Evolutionary conservation across 2,113 vertebrate species (phyloP).

Genomic region (Alouatta palliata): DNA sequence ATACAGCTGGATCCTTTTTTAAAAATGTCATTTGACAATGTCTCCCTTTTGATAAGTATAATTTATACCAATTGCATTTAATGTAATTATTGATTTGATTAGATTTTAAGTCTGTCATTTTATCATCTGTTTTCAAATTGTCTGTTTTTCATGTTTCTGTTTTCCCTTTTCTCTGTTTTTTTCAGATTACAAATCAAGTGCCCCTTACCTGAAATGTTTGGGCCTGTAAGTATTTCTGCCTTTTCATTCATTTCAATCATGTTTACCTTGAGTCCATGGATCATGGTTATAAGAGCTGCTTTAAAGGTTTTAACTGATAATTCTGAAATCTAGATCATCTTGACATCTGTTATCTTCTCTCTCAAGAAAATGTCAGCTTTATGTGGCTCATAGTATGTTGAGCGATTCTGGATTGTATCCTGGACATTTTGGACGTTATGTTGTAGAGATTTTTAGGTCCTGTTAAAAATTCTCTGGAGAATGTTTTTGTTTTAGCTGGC

Average conservation of each 20-base stretch:
- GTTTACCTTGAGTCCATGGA: background rate
- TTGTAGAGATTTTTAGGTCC: background rate
- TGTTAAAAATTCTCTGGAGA: background rate
- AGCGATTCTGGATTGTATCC: background rate
- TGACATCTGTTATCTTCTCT: background rate
- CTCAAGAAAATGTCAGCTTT: background rate
- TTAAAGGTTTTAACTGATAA: background rate
- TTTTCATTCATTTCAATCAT: background rate
- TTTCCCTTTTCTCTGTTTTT: background rate
- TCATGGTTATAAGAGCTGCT: background rate
- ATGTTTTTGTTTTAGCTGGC: background rate
- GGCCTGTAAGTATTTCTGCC: background rate
- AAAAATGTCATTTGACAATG: background rate
- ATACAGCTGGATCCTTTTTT: background rate
- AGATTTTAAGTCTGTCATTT: background rate
- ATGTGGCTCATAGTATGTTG: background rate
- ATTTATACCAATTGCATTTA: background rate
- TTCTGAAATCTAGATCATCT: background rate
- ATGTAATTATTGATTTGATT: background rate
- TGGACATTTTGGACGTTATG: background rate
- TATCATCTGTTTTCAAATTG: background rate
- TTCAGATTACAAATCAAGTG: background rate
- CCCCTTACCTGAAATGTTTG: background rate
- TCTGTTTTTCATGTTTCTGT: background rate
- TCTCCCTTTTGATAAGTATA: background rate